phyloP scores from a whole-genome alignment of 2,797 vertebrate species.

The Falco novaeseelandiae region DNA sequence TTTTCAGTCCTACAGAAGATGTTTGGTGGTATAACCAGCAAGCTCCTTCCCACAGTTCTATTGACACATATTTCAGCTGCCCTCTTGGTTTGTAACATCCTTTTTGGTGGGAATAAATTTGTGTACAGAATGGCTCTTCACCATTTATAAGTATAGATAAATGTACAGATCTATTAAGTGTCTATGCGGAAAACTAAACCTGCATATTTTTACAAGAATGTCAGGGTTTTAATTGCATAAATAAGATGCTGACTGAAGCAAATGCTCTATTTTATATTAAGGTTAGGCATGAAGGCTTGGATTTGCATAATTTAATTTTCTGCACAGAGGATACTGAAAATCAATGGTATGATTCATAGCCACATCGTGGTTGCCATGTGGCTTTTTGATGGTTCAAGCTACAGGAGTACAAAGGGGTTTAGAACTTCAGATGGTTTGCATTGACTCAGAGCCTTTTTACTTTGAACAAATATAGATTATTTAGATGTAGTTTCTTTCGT shows the following conservation, averaged over 20 bases:
- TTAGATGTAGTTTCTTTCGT: conserved; percentile 18
- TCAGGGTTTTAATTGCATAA: conserved; percentile 75
- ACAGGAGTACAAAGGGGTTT: conserved; percentile 41
- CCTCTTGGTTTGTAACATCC: neutral
- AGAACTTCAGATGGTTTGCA: conserved; percentile 48
- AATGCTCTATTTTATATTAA: conserved; percentile 73
- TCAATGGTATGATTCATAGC: conserved; percentile 90
- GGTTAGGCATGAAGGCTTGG: conserved; percentile 75
- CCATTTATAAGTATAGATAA: conserved; percentile 14
- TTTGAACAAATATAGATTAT: conserved; percentile 27
- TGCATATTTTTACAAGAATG: conserved; percentile 51
- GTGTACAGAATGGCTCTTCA: neutral
- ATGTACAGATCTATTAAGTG: conserved; percentile 10
- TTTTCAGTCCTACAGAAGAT: neutral
- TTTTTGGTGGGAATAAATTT: neutral
- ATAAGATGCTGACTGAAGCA: conserved; percentile 80
- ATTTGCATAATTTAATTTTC: conserved; percentile 92
- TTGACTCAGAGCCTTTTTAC: conserved; percentile 31
- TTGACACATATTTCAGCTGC: neutral
- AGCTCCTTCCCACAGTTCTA: neutral
- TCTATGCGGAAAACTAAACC: conserved; percentile 43
- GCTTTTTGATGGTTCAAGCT: conserved; percentile 63
- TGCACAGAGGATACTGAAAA: conserved; percentile 87
- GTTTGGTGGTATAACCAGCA: neutral
- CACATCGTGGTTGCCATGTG: conserved; percentile 75